Conservation (phyloP, 2,797 vertebrate genomes). For the Intellagama lesueurii region DNA sequence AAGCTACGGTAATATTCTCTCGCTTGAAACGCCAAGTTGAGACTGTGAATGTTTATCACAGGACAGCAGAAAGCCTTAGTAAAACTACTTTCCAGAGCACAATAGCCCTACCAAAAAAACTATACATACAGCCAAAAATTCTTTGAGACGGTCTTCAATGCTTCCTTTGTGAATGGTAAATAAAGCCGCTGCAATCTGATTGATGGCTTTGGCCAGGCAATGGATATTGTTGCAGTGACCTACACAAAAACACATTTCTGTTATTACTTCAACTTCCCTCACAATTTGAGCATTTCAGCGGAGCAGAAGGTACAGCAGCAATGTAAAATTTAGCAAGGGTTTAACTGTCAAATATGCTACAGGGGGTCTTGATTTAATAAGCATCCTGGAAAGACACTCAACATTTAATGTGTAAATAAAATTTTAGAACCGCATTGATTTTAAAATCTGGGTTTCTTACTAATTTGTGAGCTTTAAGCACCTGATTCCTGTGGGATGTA, state of each 20-base stretch:
- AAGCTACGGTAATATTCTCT: neutral
- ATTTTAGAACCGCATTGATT: neutral
- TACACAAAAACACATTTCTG: slow-evolving; percentile 73
- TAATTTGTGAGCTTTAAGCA: neutral
- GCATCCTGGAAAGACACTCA: slow-evolving; percentile 27
- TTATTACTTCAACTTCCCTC: slow-evolving; percentile 8
- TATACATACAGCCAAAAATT: slow-evolving; percentile 94
- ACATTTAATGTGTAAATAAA: neutral
- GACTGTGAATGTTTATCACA: neutral
- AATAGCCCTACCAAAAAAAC: slow-evolving; percentile 27
- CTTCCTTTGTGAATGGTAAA: slow-evolving; percentile 99
- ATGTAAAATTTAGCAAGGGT: neutral
- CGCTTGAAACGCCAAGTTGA: neutral
- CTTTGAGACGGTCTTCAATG: slow-evolving; percentile 98
- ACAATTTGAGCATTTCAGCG: slow-evolving; percentile 7
- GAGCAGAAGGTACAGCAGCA: neutral
- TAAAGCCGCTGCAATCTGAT: slow-evolving; percentile 97
- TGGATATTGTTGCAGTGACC: slow-evolving; percentile 99
- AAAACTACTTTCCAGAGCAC: neutral
- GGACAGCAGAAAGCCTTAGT: slow-evolving; percentile 13
- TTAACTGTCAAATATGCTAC: neutral
- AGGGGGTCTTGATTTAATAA: neutral
- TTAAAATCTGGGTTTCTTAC: neutral
- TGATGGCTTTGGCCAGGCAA: slow-evolving; percentile 97
- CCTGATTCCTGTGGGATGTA: slow-evolving; percentile 3